Conservation (phyloP, 2,888 invertebrate species). For the Leptopilina drosophilae region DNA sequence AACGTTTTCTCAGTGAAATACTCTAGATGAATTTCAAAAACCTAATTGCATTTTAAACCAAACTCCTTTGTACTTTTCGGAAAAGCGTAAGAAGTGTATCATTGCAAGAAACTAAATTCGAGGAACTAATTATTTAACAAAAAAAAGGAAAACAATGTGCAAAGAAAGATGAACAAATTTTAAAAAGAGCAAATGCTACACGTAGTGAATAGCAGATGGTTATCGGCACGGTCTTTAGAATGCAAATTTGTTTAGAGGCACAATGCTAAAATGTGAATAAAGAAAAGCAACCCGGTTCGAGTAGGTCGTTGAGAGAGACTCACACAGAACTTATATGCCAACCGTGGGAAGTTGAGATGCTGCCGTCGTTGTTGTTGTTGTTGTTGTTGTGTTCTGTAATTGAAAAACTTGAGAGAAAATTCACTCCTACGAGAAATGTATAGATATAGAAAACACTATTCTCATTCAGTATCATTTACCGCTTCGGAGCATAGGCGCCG, state of each 20-base stretch:
- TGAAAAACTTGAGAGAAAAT: slow-evolving; percentile 38
- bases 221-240: slow-evolving; percentile 4
- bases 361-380: neutral
- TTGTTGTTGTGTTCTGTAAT: slow-evolving; percentile 31
- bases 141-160: neutral
- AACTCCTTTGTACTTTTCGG: no score
- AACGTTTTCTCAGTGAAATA: no score
- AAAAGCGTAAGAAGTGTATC: no score
- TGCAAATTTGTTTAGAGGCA: slow-evolving; percentile 30
- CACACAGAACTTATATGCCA: slow-evolving; percentile 13
- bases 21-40: no score
- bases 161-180: neutral
- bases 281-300: slow-evolving; percentile 20
- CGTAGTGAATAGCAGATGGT: slow-evolving; percentile 14
- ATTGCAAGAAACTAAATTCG: no score
- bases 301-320: slow-evolving; percentile 14
- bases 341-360: slow-evolving; percentile 34
- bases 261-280: slow-evolving; percentile 30
- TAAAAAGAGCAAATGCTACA: neutral
- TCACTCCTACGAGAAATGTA: slow-evolving; percentile 37
- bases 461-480: slow-evolving; percentile 39
- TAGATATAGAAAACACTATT: slow-evolving; percentile 2
- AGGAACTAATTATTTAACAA: neutral
- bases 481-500: slow-evolving; percentile 33
- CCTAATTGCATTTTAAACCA: no score